A percentile compares a stretch with the other conserved stretches of the same genome.
Evolutionary conservation across 2,888 invertebrate genomes (phyloP).

Genomic region (Eretmocerus hayati): DNA sequence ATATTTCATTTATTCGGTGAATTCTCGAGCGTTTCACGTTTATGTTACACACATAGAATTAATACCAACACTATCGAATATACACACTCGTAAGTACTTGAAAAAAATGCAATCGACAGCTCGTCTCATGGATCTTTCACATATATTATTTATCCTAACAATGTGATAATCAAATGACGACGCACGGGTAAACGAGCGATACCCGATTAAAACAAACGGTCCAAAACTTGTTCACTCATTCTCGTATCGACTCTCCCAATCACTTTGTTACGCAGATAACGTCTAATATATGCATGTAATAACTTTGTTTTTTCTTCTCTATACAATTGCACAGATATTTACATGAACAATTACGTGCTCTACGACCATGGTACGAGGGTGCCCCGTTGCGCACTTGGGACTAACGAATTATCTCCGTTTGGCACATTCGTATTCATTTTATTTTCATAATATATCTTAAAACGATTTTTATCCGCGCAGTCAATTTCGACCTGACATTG

Average conservation of each 20-base stretch:
- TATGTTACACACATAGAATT: constrained; percentile 38
- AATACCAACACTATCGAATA: constrained; percentile 29
- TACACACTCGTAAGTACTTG: constrained; percentile 17
- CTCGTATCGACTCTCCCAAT: too few species aligned
- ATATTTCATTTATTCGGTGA: constrained; percentile 3
- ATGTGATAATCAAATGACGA: too few species aligned
- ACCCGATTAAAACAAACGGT: constrained; percentile 9
- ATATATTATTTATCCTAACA: too few species aligned
- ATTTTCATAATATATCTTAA: constrained; percentile 13
- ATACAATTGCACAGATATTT: constrained; percentile 47
- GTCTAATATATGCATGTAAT: constrained; percentile 22
- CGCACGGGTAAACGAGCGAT: too few species aligned
- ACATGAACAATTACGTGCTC: constrained; percentile 41
- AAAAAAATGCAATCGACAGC: too few species aligned
- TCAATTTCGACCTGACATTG: constrained; percentile 18
- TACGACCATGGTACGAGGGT: constrained; percentile 28
- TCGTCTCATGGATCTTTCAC: too few species aligned
- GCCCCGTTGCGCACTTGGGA: constrained; percentile 37
- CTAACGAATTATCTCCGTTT: constrained; percentile 29
- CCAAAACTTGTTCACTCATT: neutral
- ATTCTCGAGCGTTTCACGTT: constrained; percentile 33
- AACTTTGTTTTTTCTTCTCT: constrained; percentile 31
- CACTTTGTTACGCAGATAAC: too few species aligned
- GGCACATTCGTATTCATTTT: constrained; percentile 32
- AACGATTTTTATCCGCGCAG: constrained; percentile 18